phyloP scores from a whole-genome alignment of 2,797 vertebrate species.

The Coendou prehensilis region DNA sequence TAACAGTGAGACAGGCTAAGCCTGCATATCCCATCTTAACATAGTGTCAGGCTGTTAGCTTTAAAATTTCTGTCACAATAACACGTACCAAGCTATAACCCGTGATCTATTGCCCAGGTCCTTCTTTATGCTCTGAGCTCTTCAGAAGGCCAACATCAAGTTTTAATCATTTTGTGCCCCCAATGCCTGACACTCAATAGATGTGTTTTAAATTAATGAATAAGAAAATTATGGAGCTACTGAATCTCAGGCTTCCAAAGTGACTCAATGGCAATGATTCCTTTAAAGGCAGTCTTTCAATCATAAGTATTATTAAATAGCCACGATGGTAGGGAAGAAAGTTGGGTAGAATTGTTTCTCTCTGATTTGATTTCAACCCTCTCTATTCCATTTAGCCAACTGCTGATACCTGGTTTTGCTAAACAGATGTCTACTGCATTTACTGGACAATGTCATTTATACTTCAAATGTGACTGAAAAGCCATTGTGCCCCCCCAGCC shows the following conservation, averaged over 20 bases:
- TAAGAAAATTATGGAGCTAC: not conserved
- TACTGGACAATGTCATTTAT: not conserved
- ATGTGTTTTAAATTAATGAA: not conserved
- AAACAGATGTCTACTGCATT: not conserved
- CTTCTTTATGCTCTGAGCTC: not conserved
- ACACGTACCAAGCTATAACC: not conserved
- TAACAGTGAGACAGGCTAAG: too few relatives aligned
- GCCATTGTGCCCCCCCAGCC: not conserved
- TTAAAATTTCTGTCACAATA: too few relatives aligned
- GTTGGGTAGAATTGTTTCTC: not conserved
- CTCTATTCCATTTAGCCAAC: not conserved
- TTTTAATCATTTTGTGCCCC: not conserved
- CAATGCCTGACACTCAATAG: not conserved
- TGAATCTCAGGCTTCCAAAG: not conserved
- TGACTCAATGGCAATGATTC: not conserved
- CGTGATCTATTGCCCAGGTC: not conserved
- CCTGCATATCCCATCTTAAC: too few relatives aligned
- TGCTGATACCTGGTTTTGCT: not conserved
- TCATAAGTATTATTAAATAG: not conserved
- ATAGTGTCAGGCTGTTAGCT: too few relatives aligned
- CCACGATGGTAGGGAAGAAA: not conserved
- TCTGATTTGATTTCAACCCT: not conserved
- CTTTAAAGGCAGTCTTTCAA: not conserved
- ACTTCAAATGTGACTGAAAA: not conserved
- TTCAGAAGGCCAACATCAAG: not conserved